A percentile compares a stretch with the other conserved stretches of the same genome.
Conservation (phyloP, 2,113 vertebrate genomes). For the Mixornis gularis region DNA sequence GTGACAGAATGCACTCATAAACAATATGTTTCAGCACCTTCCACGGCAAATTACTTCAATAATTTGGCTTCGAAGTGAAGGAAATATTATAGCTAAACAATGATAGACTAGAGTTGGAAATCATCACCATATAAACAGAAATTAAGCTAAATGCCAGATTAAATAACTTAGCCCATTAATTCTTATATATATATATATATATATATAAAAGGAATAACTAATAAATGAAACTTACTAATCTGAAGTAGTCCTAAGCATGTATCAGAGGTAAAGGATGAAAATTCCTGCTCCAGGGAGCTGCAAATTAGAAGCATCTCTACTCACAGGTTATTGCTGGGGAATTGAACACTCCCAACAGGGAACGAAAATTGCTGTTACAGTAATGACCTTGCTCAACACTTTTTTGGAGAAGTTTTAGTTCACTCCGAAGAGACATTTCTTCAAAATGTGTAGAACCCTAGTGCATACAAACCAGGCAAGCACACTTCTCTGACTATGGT, state of each 20-base stretch:
- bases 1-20: background rate
- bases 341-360: background rate
- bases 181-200: background rate
- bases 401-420: background rate
- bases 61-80: background rate
- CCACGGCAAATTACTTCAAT: slow-evolving; percentile 1
- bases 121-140: background rate
- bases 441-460: background rate
- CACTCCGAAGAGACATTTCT: background rate
- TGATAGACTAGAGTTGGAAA: background rate
- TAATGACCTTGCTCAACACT: background rate
- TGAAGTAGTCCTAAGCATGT: background rate
- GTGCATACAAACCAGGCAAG: background rate
- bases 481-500: background rate
- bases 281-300: background rate
- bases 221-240: background rate
- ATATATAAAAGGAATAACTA: background rate
- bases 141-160: background rate
- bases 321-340: background rate
- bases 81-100: background rate
- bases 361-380: background rate
- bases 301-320: background rate
- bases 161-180: background rate
- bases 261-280: background rate
- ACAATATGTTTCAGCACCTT: background rate